These are phyloP conservation scores for Pocillopora grandis DNA, from an alignment of 92 coral and sea anemone species.

Conservation along the genomic window DNA sequence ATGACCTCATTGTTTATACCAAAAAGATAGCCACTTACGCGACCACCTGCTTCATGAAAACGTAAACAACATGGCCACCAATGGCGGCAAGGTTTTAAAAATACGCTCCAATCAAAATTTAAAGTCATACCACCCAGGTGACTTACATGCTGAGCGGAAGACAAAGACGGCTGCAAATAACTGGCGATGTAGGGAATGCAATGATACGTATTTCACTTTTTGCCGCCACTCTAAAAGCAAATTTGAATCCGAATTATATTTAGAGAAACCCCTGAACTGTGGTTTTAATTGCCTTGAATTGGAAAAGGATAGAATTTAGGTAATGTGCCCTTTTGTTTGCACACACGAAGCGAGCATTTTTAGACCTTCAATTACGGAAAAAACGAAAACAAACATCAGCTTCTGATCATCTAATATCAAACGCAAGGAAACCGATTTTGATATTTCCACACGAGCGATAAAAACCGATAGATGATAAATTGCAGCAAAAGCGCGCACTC, in stretches of 20 bases:
- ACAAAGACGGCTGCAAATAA: slow-evolving; percentile 8
- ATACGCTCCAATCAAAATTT: slow-evolving; percentile 21
- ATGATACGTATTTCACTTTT: background rate
- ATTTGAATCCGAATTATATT: too few relatives aligned
- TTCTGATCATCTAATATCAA: background rate
- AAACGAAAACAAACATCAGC: background rate
- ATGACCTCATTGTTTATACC: slow-evolving; percentile 57
- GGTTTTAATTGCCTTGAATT: background rate
- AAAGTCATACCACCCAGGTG: slow-evolving; percentile 13
- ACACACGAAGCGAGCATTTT: background rate
- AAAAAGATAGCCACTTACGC: slow-evolving; percentile 27
- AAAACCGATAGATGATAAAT: background rate
- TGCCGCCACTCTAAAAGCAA: too few relatives aligned
- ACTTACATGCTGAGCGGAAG: background rate
- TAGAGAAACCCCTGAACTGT: background rate
- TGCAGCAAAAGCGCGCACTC: background rate
- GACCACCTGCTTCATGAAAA: slow-evolving; percentile 26
- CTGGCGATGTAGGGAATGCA: background rate
- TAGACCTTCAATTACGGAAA: background rate
- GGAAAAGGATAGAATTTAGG: background rate
- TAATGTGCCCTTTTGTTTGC: background rate
- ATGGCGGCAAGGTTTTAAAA: background rate
- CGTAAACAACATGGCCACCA: slow-evolving; percentile 33
- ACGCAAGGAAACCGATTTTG: background rate
- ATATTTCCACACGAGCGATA: background rate